A percentile compares a stretch with the other conserved stretches of the same genome.
These are phyloP conservation scores for Misgurnus anguillicaudatus DNA, from an alignment of 2,113 vertebrate species.

Conservation along the genomic window DNA sequence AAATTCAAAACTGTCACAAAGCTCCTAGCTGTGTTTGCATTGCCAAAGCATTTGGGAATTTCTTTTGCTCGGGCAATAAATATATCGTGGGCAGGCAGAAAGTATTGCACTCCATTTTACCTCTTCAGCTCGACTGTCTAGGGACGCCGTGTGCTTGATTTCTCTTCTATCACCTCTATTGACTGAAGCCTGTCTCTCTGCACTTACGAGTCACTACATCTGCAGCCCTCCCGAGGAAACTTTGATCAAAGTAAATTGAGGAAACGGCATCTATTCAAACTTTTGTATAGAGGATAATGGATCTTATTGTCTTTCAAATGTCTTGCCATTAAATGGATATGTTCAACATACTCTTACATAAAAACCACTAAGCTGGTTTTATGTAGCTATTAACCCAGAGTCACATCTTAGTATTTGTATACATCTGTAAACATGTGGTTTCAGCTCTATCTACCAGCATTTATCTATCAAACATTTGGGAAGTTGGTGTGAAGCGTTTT, in stretches of 20 bases:
- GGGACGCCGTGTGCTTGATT: slow-evolving; percentile 23
- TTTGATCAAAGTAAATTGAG: slow-evolving; percentile 29
- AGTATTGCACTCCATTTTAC: slow-evolving; percentile 27
- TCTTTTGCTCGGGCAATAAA: slow-evolving; percentile 1
- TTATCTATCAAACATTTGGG: no score
- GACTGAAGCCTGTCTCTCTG: slow-evolving; percentile 13
- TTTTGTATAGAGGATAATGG: neutral
- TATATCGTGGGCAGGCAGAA: neutral
- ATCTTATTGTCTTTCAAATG: slow-evolving; percentile 6
- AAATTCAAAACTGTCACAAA: neutral
- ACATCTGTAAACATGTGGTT: no score
- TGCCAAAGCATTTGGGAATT: neutral
- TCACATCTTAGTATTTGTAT: no score
- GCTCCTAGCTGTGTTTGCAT: slow-evolving; percentile 18
- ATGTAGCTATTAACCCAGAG: neutral
- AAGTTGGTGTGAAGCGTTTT: no score
- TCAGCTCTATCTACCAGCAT: no score
- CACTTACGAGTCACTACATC: slow-evolving; percentile 7
- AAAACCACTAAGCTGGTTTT: neutral
- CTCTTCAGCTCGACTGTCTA: slow-evolving; percentile 41
- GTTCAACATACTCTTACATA: neutral
- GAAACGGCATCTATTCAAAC: slow-evolving; percentile 2
- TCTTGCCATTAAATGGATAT: slow-evolving; percentile 4
- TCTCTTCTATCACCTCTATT: slow-evolving; percentile 27
- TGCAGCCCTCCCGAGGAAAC: neutral